Base-by-base conservation (phyloP, 2,888 invertebrate species). In the Drosophila trichaetosa region DNA sequence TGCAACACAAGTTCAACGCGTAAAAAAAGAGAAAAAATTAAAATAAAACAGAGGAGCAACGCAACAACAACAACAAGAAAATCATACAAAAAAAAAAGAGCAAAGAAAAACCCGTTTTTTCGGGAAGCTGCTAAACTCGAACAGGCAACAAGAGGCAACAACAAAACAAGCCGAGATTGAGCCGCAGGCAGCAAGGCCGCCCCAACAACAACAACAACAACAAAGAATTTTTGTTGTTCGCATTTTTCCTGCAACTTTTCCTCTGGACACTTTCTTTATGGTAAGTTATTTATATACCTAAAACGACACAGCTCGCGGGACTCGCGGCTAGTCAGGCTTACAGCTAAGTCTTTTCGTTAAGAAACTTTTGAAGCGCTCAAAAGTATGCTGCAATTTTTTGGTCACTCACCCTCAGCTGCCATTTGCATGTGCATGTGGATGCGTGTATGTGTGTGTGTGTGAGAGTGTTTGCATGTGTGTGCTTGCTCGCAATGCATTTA, bases 91-190 rank as follows among this genome's bases (percentile, higher is more conserved):
- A 53, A 53, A 27, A 31, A 24, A 59, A 61, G 38, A 57, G 49
- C 40, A 40, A 49, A 52, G 53, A 61, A 57, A 87, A 83, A 83
- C 82, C 69, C 70, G 82, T 83, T 83, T 82, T 59, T 72, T 72
- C 49, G 74, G 61, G 57, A 74, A 67, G 73, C 73, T 73, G 63
- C 60, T 53, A 46, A 78, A 57, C 73, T 78, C 61, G 63, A 66
- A 69, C 61, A 65, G 53, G 33, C 75, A 51, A 40, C 52, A 53
- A 53, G 16, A 34, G 16, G 16, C 51, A 51, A 11, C 51, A 18
- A 29, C 18, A 67, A 49, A 59, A 52, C 60, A 46, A 48, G 40
- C 49, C 36, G 29, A 21, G 24, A n/a, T 49, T 38, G 33, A 38
- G 54, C 56, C 72, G 40, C 72, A 52, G 70, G 57, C 69, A 42